Percentiles rank a stretch among this genome's conserved stretches.
phyloP scores from a whole-genome alignment of 2,888 invertebrate species.

The Nemurella pictetii region DNA sequence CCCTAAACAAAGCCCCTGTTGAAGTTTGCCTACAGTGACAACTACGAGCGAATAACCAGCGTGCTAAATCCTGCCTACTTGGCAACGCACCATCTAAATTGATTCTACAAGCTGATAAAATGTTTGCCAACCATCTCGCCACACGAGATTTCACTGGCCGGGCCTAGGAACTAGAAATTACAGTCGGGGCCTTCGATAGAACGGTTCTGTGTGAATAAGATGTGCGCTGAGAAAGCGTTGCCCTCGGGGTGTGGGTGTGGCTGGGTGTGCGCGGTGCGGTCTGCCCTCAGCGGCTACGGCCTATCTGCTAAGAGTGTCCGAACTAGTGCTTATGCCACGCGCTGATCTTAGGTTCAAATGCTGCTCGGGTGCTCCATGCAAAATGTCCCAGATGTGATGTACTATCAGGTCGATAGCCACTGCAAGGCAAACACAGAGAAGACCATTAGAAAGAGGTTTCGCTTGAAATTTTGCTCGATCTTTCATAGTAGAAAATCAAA shows the following conservation, averaged over 20 bases:
- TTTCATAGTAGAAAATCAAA: too few relatives aligned
- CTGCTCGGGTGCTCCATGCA: slow-evolving; percentile 57
- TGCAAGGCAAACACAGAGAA: slow-evolving; percentile 66
- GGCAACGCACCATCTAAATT: neutral
- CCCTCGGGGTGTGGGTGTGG: neutral
- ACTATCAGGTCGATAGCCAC: slow-evolving; percentile 99
- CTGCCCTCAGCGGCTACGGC: neutral
- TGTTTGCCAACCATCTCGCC: neutral
- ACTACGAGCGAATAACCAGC: too few relatives aligned
- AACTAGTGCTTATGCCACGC: slow-evolving; percentile 41
- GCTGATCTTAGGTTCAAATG: slow-evolving; percentile 35
- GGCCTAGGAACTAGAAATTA: too few relatives aligned
- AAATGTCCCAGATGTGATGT: slow-evolving; percentile 97
- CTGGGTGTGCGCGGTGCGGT: neutral
- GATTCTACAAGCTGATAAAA: neutral
- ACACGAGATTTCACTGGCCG: neutral
- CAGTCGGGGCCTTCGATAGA: too few relatives aligned
- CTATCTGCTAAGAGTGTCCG: slow-evolving; percentile 52
- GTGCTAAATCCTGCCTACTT: neutral
- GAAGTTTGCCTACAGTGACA: neutral
- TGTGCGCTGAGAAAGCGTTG: neutral
- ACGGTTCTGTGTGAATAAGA: too few relatives aligned
- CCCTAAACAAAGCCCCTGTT: neutral
- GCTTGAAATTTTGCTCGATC: neutral
- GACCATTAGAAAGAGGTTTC: slow-evolving; percentile 10